Evolutionary conservation across 2,113 vertebrate species (phyloP).

Genomic region (Anser brachyrhynchus): DNA sequence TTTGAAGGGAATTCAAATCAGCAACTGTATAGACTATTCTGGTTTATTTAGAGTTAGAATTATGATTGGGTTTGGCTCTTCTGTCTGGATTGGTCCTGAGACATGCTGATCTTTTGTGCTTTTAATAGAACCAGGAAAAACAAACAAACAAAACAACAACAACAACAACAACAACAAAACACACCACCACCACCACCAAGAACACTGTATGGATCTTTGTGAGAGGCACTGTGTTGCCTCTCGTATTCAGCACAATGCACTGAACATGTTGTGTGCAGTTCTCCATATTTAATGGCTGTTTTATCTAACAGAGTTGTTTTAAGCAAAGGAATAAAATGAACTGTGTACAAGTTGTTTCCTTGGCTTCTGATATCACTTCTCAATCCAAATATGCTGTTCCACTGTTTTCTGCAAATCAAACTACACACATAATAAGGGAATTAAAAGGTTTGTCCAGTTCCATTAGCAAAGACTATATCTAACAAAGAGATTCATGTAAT

Average conservation of each 20-base stretch:
- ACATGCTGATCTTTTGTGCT: background rate
- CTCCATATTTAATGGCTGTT: conserved; percentile 48
- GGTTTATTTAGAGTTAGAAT: background rate
- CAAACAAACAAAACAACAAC: background rate
- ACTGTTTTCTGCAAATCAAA: conserved; percentile 48
- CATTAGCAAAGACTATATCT: conserved; percentile 16
- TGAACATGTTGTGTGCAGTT: conserved; percentile 11
- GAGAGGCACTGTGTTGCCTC: background rate
- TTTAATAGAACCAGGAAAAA: background rate
- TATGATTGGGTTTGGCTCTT: background rate
- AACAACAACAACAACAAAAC: no score
- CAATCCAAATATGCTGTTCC: conserved; percentile 33
- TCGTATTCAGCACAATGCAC: background rate
- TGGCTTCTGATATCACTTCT: conserved; percentile 45
- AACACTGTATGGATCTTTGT: background rate
- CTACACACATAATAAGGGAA: background rate
- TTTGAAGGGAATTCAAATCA: conserved; percentile 9
- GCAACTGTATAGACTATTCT: background rate
- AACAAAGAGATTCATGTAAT: conserved; percentile 7
- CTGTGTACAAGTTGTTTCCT: conserved; percentile 44
- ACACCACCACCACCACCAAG: no score
- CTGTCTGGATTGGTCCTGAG: background rate
- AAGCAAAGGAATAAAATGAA: conserved; percentile 62
- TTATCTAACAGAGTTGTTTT: conserved; percentile 49
- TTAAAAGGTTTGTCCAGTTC: conserved; percentile 14